A percentile compares a stretch with the other conserved stretches of the same genome.
Conservation (phyloP, 1,140 invertebrate species). For the Acromyrmex charruanus region DNA sequence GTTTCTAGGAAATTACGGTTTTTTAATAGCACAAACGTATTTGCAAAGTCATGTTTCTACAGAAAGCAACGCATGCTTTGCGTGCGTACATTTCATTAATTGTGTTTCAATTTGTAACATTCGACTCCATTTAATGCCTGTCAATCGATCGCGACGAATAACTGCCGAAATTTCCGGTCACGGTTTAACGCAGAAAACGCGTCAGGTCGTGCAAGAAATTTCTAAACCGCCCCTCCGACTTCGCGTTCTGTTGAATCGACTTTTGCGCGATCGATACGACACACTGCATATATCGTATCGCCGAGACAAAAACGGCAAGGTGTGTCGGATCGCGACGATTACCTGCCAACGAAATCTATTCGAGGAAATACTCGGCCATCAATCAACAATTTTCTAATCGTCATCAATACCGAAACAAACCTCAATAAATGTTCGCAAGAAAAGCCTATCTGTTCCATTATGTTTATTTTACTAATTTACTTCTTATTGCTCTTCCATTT, state of each 20-base stretch:
- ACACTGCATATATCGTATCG: background rate
- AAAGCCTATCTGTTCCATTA: background rate
- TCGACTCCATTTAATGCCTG: background rate
- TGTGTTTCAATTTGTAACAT: background rate
- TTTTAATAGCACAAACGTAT: background rate
- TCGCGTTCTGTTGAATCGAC: background rate
- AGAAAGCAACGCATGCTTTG: background rate
- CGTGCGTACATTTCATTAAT: background rate
- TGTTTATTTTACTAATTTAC: background rate
- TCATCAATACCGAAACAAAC: background rate
- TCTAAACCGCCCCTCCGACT: conserved; percentile 46
- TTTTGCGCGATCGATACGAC: conserved; percentile 38
- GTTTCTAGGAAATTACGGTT: background rate
- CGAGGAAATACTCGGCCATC: conserved; percentile 20
- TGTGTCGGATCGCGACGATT: conserved; percentile 38
- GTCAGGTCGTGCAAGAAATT: conserved; percentile 28
- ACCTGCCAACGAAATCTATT: conserved; percentile 2
- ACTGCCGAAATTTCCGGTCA: background rate
- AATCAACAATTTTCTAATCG: conserved; percentile 18
- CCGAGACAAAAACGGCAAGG: conserved; percentile 49
- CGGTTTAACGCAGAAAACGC: background rate
- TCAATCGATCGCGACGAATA: conserved; percentile 12
- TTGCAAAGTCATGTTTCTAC: background rate
- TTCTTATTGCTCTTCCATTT: background rate
- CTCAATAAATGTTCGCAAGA: background rate